Evolutionary conservation across 2,113 vertebrate species (phyloP).

Genomic region (Entosphenus tridentatus): DNA sequence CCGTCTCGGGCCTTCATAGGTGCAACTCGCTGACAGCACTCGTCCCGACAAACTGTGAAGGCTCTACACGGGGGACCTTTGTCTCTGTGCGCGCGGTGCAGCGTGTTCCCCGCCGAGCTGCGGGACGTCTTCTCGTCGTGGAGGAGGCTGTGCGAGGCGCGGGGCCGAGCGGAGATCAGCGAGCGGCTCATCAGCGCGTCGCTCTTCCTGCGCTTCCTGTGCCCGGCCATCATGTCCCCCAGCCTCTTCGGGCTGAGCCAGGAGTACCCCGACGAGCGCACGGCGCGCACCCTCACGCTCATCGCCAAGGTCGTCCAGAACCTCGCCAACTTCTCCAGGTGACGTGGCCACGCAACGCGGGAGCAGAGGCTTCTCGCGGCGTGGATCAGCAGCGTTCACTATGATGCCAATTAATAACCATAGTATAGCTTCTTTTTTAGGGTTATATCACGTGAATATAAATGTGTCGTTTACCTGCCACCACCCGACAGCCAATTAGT

Average conservation of each 20-base stretch:
- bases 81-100: conserved; percentile 12
- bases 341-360: conserved; percentile 6
- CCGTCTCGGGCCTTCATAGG: no score
- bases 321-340: conserved; percentile 66
- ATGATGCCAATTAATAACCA: no score
- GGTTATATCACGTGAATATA: no score
- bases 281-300: conserved; percentile 51
- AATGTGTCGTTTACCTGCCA: no score
- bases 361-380: no score
- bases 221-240: conserved; percentile 65
- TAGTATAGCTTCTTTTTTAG: no score
- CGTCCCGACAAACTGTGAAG: no score
- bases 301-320: conserved; percentile 92
- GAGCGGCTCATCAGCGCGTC: conserved; percentile 60
- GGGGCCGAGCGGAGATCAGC: conserved; percentile 33
- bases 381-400: no score
- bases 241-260: conserved; percentile 64
- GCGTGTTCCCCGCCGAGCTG: conserved; percentile 54
- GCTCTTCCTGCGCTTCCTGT: conserved; percentile 70
- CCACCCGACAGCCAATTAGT: no score
- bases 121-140: conserved; percentile 52
- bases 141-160: conserved; percentile 34
- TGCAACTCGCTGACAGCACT: no score
- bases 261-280: conserved; percentile 43
- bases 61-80: no score